These are phyloP conservation scores for Dryobota labecula DNA, from an alignment of 2,888 invertebrate species.

Conservation along the genomic window DNA sequence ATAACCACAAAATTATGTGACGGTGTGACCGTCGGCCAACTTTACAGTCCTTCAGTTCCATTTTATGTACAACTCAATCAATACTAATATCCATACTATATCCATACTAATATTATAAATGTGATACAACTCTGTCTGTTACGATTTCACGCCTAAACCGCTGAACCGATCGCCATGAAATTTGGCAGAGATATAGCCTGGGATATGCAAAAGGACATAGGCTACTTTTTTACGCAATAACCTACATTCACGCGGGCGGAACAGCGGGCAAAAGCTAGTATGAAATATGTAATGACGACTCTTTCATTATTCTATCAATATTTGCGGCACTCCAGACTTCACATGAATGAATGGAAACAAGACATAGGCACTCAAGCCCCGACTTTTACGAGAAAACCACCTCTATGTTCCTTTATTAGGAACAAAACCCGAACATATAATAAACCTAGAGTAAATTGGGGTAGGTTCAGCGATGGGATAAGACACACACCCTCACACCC, in stretches of 20 bases:
- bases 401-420: constrained; percentile 16
- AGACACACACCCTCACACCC: too few species aligned
- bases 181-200: too few species aligned
- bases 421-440: constrained; percentile 8
- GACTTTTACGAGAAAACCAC: background rate
- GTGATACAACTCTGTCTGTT: too few species aligned
- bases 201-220: too few species aligned
- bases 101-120: too few species aligned
- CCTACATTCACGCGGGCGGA: too few species aligned
- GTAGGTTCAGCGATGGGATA: background rate
- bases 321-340: background rate
- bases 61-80: background rate
- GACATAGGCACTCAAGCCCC: constrained; percentile 3
- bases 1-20: background rate
- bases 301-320: background rate
- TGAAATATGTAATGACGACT: too few species aligned
- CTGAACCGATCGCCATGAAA: too few species aligned
- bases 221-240: too few species aligned
- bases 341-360: constrained; percentile 23
- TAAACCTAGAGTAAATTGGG: background rate
- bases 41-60: background rate
- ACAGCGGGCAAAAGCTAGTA: too few species aligned
- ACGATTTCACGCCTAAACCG: too few species aligned
- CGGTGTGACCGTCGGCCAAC: constrained; percentile 28
- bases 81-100: too few species aligned